These are phyloP conservation scores for Pseudoips prasinana DNA, from an alignment of 2,888 invertebrate genomes.

Conservation along the genomic window DNA sequence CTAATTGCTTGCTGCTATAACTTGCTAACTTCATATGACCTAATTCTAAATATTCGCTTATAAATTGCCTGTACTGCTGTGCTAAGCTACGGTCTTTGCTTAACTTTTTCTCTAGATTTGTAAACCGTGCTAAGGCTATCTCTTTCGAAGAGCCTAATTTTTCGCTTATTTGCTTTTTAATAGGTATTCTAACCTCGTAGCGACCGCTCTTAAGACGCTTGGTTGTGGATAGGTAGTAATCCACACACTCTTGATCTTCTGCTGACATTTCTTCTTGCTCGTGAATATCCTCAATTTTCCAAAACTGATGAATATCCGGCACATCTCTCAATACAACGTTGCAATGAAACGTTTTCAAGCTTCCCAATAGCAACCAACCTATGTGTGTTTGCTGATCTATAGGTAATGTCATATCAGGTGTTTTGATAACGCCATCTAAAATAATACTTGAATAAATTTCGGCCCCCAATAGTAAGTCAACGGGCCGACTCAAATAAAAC, in stretches of 20 bases:
- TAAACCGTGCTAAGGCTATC: slow-evolving; percentile 2
- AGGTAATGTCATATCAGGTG: not conserved
- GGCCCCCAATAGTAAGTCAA: slow-evolving; percentile 2
- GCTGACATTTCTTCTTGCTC: not conserved
- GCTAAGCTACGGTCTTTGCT: not conserved
- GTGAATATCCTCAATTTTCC: slow-evolving; percentile 3
- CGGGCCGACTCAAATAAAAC: not conserved
- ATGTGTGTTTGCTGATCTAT: slow-evolving; percentile 1
- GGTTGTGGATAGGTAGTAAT: slow-evolving; percentile 2
- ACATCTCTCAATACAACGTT: slow-evolving; percentile 2
- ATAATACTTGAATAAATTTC: not conserved
- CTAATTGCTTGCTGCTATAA: slow-evolving; percentile 2
- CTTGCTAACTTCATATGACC: slow-evolving; percentile 4
- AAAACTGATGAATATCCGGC: slow-evolving; percentile 1
- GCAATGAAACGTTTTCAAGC: slow-evolving; percentile 1
- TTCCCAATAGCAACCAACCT: not conserved
- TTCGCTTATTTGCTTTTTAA: slow-evolving; percentile 2
- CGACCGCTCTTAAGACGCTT: not conserved
- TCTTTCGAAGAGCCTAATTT: not conserved
- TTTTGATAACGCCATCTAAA: not conserved
- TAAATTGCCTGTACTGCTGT: not conserved
- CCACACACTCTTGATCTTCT: slow-evolving; percentile 1
- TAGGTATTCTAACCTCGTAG: slow-evolving; percentile 3
- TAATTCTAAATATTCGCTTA: slow-evolving; percentile 1
- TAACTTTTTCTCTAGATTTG: slow-evolving; percentile 1